Evolutionary conservation across 2,797 vertebrate genomes (phyloP).

Genomic region (Spinibarbus caldwelli): DNA sequence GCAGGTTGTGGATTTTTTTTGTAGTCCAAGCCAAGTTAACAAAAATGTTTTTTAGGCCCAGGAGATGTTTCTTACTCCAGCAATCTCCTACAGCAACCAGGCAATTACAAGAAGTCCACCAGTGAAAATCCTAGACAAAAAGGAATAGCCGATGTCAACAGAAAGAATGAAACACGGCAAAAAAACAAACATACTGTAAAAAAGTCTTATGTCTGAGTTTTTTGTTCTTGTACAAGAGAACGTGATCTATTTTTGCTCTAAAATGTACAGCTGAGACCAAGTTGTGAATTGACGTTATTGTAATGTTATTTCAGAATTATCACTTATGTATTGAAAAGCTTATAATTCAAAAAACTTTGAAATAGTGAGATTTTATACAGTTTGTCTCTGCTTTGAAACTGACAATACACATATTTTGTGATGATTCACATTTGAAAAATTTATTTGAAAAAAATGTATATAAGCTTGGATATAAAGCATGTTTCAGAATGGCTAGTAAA

Average conservation of each 20-base stretch:
- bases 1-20: not conserved
- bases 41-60: slow-evolving; percentile 34
- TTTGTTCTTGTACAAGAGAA: not conserved
- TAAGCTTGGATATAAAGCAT: not conserved
- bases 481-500: not conserved
- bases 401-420: not conserved
- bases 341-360: not conserved
- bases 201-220: slow-evolving; percentile 13
- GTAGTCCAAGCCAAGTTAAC: not conserved
- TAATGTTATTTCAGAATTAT: not conserved
- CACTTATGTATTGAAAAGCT: not conserved
- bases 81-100: slow-evolving; percentile 46
- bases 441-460: not conserved
- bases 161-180: slow-evolving; percentile 31
- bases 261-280: not conserved
- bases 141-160: slow-evolving; percentile 18
- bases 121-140: slow-evolving; percentile 39
- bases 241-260: not conserved
- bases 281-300: not conserved
- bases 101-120: slow-evolving; percentile 49
- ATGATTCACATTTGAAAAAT: not conserved
- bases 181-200: slow-evolving; percentile 33
- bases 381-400: not conserved
- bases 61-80: slow-evolving; percentile 27
- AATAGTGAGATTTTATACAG: not conserved